Evolutionary conservation across 2,888 invertebrate genomes (phyloP), one percentile per base, ranked within the genome.

Genomic region (Quadriops clusia): DNA sequence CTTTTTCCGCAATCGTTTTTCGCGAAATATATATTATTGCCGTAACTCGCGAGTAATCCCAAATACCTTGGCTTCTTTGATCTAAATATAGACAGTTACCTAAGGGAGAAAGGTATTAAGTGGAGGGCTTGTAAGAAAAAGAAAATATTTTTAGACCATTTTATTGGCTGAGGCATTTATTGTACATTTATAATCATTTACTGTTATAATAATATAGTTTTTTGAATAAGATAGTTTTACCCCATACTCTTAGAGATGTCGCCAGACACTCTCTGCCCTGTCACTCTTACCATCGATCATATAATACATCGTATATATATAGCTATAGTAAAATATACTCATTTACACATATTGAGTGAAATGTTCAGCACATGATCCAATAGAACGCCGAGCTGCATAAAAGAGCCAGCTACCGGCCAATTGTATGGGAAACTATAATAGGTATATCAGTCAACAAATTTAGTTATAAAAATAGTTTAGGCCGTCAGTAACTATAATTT

Each of bases 151-250:
- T 55, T 54, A 55, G 48, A 56, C 56, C 53, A 54, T 53, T 58
- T 54, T 60, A 60, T 58, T 60, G 60, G 59, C 59, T 60, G 61
- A 60, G 60, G 60, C 61, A 59, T 59, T 59, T 58, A 60, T 60
- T 59, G 58, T 60, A 61, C 61, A 60, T 58, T 58, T 57, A 60
- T 57, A 56, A 53, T 58, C 51, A 54, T 54, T 59, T 55, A 57
- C 53, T 51, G 52, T 56, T 58, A 58, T 53, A 58, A 55, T 55
- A 58, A 55, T 57, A 58, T 59, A 57, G 50, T 30, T 33, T 28
- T 33, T 23, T 28, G 34, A 28, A 31, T 34, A 34, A 29, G 31
- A 31, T 37, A 34, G 25, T 30, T 23, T 31, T 33, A 36, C 36
- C 37, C 53, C 55, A 54, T 54, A 54, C 53, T 52, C 46, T 52